Evolutionary conservation across 1,140 invertebrate species (phyloP), one percentile per base, ranked within the genome.

Genomic region (Drosophila aff.): DNA sequence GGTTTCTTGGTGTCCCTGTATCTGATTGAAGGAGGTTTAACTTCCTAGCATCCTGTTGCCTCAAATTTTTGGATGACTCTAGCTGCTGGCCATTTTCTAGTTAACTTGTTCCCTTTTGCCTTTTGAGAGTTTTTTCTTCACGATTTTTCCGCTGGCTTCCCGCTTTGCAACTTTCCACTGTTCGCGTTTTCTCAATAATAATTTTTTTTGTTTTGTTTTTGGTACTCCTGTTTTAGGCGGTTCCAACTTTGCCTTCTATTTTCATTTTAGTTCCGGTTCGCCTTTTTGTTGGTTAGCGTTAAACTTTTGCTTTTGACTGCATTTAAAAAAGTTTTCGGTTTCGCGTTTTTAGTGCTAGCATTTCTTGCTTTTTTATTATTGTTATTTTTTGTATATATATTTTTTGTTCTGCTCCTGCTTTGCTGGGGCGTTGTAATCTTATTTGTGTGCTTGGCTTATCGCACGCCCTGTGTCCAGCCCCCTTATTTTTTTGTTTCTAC

Each of bases 401-500:
- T 28, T 16, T 28, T 65, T 15, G n/a, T 23, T 1, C 15, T 63
- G 41, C 59, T 41, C 40, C 43, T 74, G 61, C 68, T 63, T 57
- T 66, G 63, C 57, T 49, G 36, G 53, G 31, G 68, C 57, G 75
- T 71, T 82, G 60, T 81, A 84, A 85, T 81, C 82, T 84, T 81
- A 78, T 85, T 85, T 83, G 61, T 78, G 74, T 68, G 78, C 82
- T 58, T 63, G 81, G 82, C 82, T 85, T 85, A 85, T 85, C 82
- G 82, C 81, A 76, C 81, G 81, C 76, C 67, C 49, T 47, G 47
- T 66, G 55, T 66, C 53, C 55, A 28, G 69, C 68, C 68, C 53
- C 31, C 40, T 63, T n/a, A 11, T 68, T 46, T 33, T 16, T 36
- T 67, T 46, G 33, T 16, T 36, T 67, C 4, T n/a, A 36, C 21